These are phyloP conservation scores for Anguilla megastoma DNA, from an alignment of 2,797 vertebrate species.

Conservation along the genomic window DNA sequence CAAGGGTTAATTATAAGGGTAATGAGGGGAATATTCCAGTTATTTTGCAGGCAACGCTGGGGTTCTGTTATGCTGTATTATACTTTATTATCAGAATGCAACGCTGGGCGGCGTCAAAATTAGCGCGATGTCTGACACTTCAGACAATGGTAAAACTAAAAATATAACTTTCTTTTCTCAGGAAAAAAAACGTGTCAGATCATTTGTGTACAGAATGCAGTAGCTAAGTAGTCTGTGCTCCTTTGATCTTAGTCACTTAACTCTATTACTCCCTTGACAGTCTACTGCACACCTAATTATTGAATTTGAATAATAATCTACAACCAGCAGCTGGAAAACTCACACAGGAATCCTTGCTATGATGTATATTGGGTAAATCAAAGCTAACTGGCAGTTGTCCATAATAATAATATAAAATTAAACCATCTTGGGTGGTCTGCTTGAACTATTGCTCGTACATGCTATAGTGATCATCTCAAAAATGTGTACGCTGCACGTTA, in stretches of 20 bases:
- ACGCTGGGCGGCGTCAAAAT: neutral
- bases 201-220: neutral
- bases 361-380: neutral
- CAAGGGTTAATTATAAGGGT: neutral
- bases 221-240: neutral
- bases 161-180: neutral
- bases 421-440: neutral
- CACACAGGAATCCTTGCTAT: neutral
- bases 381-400: neutral
- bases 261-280: neutral
- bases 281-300: neutral
- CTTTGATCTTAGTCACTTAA: neutral
- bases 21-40: neutral
- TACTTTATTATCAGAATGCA: neutral
- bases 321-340: neutral
- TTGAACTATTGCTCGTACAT: neutral
- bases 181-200: neutral
- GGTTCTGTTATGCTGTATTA: neutral
- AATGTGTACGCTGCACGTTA: neutral
- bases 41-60: neutral
- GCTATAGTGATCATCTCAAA: neutral
- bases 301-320: neutral
- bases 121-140: neutral
- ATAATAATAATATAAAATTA: neutral
- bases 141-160: neutral